phyloP scores from a whole-genome alignment of 2,888 invertebrate species.

The Phalera bucephala region DNA sequence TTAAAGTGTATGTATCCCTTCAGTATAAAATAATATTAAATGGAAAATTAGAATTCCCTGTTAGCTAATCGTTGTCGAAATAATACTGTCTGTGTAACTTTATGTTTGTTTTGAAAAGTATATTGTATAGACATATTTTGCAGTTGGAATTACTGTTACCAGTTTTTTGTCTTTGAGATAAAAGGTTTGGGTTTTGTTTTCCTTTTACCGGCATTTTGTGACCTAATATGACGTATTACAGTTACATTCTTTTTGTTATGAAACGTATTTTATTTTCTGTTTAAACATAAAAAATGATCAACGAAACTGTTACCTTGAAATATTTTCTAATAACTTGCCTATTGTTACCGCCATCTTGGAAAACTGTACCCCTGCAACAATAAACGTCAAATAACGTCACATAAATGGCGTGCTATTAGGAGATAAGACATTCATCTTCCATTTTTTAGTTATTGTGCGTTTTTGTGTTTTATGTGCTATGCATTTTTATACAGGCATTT shows the following conservation, averaged over 20 bases:
- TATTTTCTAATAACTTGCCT: conserved; percentile 25
- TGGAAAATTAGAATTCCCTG: conserved; percentile 54
- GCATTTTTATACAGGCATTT: conserved; percentile 29
- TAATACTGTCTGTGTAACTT: conserved; percentile 47
- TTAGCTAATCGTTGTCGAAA: conserved; percentile 63
- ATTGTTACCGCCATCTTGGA: conserved; percentile 26
- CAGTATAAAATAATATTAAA: conserved; percentile 38
- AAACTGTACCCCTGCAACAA: conserved; percentile 26
- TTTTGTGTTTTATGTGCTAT: conserved; percentile 33
- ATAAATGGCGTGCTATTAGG: conserved; percentile 27
- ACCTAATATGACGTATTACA: conserved; percentile 14
- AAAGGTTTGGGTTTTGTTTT: conserved; percentile 42
- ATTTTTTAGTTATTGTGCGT: conserved; percentile 34
- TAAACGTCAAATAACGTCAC: conserved; percentile 35
- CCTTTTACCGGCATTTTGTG: conserved; percentile 26
- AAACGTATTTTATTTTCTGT: neutral
- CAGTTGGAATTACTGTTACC: conserved; percentile 56
- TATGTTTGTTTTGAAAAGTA: conserved; percentile 52
- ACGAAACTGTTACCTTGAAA: conserved; percentile 26
- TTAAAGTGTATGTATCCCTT: conserved; percentile 18
- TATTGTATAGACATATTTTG: conserved; percentile 41
- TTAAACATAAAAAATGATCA: conserved; percentile 11
- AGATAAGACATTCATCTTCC: conserved; percentile 34
- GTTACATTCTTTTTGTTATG: neutral
- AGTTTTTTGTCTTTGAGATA: conserved; percentile 56